These are phyloP conservation scores for Leucoraja ocellata DNA, from an alignment of 2,797 vertebrate genomes.

Conservation along the genomic window DNA sequence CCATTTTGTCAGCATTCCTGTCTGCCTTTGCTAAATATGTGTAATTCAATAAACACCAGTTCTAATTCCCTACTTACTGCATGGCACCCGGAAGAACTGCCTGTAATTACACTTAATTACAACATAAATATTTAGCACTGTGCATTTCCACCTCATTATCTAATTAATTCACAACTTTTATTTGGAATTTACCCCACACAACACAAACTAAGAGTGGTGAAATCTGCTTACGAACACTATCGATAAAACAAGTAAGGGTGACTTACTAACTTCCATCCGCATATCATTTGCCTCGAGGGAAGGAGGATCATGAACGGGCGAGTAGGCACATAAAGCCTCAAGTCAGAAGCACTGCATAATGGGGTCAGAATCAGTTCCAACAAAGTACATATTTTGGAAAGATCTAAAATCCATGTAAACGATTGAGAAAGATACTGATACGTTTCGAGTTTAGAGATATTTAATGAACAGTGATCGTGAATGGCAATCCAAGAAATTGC, in stretches of 20 bases:
- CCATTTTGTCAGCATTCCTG: background rate
- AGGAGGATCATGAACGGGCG: background rate
- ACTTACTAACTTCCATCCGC: background rate
- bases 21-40: background rate
- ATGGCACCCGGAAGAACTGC: background rate
- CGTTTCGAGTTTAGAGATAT: background rate
- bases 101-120: constrained; percentile 19
- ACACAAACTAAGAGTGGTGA: background rate
- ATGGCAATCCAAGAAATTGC: background rate
- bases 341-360: background rate
- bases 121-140: constrained; percentile 25
- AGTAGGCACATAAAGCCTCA: background rate
- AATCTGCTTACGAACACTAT: background rate
- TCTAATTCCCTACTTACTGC: background rate
- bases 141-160: constrained; percentile 22
- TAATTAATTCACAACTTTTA: background rate
- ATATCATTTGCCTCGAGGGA: no score
- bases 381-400: background rate
- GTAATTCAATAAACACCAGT: constrained; percentile 22
- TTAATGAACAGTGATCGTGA: background rate
- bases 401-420: background rate
- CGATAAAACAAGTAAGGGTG: background rate
- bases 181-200: background rate
- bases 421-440: no score
- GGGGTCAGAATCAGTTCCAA: no score